These are phyloP conservation scores for Sericinus montela DNA, from an alignment of 2,888 invertebrate genomes.

Conservation along the genomic window DNA sequence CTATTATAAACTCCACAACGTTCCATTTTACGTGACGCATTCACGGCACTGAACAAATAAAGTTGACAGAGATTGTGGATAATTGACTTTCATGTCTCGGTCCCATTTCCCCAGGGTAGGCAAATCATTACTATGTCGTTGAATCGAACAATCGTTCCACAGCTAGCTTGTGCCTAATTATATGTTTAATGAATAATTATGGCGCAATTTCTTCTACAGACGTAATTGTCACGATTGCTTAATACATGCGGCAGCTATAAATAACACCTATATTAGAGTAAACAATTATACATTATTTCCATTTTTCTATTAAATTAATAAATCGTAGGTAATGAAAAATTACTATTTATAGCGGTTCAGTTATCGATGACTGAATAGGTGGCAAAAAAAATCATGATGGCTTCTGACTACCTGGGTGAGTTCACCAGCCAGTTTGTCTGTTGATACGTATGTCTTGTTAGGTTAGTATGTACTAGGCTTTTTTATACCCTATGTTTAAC, in stretches of 20 bases:
- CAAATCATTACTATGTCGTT: conserved; percentile 42
- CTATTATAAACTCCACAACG: conserved; percentile 4
- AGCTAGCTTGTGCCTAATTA: conserved; percentile 19
- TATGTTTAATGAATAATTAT: conserved; percentile 23
- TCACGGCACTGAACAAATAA: conserved; percentile 37
- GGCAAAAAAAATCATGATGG: too few species aligned
- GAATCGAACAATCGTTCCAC: conserved; percentile 28
- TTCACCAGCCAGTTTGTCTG: too few species aligned
- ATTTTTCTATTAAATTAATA: not conserved
- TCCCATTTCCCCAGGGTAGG: conserved; percentile 45
- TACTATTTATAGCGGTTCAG: too few species aligned
- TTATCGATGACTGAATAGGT: too few species aligned
- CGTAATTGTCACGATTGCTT: conserved; percentile 11
- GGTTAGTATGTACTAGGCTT: too few species aligned
- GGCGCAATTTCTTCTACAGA: conserved; percentile 19
- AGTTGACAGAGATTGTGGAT: conserved; percentile 49
- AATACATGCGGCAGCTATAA: conserved; percentile 4
- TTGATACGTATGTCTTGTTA: too few species aligned
- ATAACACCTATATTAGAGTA: conserved; percentile 3
- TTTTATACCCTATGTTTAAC: too few species aligned
- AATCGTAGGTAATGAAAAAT: not conserved
- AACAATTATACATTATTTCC: not conserved
- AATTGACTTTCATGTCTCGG: conserved; percentile 51
- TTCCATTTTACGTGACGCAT: conserved; percentile 10
- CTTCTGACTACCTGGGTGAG: too few species aligned